phyloP scores from a whole-genome alignment of 2,797 vertebrate species.

The Perodicticus potto region DNA sequence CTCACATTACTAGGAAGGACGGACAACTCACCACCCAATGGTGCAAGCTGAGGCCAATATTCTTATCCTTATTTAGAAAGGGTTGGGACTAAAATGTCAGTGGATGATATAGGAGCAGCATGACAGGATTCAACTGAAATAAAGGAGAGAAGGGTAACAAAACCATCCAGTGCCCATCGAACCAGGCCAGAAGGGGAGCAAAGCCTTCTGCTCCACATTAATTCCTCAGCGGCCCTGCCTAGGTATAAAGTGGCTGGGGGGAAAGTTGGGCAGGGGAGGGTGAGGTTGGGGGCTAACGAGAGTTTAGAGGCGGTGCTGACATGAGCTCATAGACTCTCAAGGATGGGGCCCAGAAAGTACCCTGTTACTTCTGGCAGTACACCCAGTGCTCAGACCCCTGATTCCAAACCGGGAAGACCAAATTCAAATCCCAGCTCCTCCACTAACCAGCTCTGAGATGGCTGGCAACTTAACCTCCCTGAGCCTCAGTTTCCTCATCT shows the following conservation, averaged over 20 bases:
- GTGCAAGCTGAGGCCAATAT: not conserved
- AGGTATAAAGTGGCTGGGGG: not conserved
- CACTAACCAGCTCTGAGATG: not conserved
- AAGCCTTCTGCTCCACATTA: not conserved
- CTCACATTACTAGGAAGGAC: not conserved
- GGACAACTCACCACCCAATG: fast-evolving
- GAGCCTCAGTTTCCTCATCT: not conserved
- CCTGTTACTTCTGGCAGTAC: not conserved
- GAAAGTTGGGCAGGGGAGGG: too few relatives aligned
- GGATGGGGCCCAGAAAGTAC: not conserved
- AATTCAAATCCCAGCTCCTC: not conserved
- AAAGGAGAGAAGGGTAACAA: not conserved
- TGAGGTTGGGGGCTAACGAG: fast-evolving
- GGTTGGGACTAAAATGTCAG: slow-evolving; percentile 38
- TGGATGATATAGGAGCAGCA: not conserved
- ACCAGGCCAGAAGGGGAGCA: not conserved
- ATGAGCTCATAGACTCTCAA: not conserved
- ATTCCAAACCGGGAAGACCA: not conserved
- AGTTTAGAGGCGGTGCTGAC: not conserved
- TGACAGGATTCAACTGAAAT: not conserved
- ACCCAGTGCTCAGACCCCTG: not conserved
- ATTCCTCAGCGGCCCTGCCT: not conserved
- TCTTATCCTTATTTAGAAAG: slow-evolving; percentile 51
- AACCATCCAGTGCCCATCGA: too few relatives aligned
- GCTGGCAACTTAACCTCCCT: too few relatives aligned